Base-by-base conservation (phyloP, 2,888 invertebrate species). In the Epirrhoe tristata region DNA sequence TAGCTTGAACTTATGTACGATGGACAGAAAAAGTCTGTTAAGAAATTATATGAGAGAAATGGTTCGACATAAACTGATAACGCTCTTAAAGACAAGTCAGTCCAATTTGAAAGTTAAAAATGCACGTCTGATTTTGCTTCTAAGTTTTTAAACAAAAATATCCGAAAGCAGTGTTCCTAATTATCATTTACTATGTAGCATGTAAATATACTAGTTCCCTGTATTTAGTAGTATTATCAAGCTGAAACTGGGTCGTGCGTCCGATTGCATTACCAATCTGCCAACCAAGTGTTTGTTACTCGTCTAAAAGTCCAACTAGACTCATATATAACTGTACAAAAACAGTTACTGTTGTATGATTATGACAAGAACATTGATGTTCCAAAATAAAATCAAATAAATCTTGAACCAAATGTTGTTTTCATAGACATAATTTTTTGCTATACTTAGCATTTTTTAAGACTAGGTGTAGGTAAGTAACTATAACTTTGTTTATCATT, bases 241-340 rank as follows among this genome's bases (percentile, higher is more conserved):
- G 73, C 74, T 56, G 43, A 53, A 82, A 79, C 65, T 83, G 64
- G 81, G 82, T 82, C 81, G 77, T 58, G 67, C 74, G 77, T 76
- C 74, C 75, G 75, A 76, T 68, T 67, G 66, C 72, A 53, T 62
- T 67, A 57, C 55, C 46, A 51, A 67, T 56, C 55, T 67, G 54
- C 43, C 52, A 56, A 34, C 7, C 36, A 5, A 54, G 4, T 14
- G 48, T 16, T 14, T 48, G 48, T 16, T 46, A 48, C 48, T 12
- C 39, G 12, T 48, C 14, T 48, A 46, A 6, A 14, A 48, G 16
- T 12, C 16, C 16, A 48, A 16, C 48, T 48, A 48, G 14, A 10
- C 8, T 8, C 0, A 54, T 32, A n/a, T 5, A 53, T 54, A 16
- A 16, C 32, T 53, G 10, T n/a, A 52, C 52, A 7, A 5, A 52